Evolutionary conservation across 2,113 vertebrate species (phyloP), one percentile per base, ranked within the genome.

Genomic region (Microcebus ravelobensis): DNA sequence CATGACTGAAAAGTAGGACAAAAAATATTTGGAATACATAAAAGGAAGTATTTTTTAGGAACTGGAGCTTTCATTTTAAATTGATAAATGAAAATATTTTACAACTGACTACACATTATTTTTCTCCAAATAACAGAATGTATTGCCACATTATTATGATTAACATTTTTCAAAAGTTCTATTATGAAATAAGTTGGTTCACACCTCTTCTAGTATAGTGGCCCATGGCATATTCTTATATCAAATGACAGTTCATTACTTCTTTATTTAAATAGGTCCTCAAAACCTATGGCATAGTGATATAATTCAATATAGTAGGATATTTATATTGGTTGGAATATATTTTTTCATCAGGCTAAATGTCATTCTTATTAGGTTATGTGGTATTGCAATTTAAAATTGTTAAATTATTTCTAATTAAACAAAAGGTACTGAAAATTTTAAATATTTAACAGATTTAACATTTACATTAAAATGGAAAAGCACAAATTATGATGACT

Each of bases 61-160:
- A 8, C 80, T 70, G 25, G 13, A 85, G 31, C 0, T 81, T 90
- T 73, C 23, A 57, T 81, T 84, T 79, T 76, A 34, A 87, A 70
- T 61, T 93, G 55, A 74, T 39, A 94, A 84, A 55, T 77, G 68
- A 82, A 68, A 94, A 70, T 48, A 93, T 81, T 85, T 93, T 31
- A 67, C 50, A 31, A 67, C 2, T n/a, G 68, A 83, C 20, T 90
- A 45, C 1, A 61, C 2, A 68, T 79, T 87, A 81, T 39, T 94
- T 92, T 87, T 36, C 45, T 63, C 50, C 31, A 95, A 74, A 39
- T 79, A 73, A 36, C 34, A 92, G 15, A 12, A n/a, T 67, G 17
- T 1, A 5, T 45, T 73, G 5, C 13, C 11, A 81, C 29, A 42
- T 68, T 42, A 39, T 55, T 83, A 3, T 57, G 31, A 45, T 52